These are phyloP conservation scores for Pegoplata infirma DNA, from an alignment of 2,888 invertebrate genomes.

Conservation along the genomic window DNA sequence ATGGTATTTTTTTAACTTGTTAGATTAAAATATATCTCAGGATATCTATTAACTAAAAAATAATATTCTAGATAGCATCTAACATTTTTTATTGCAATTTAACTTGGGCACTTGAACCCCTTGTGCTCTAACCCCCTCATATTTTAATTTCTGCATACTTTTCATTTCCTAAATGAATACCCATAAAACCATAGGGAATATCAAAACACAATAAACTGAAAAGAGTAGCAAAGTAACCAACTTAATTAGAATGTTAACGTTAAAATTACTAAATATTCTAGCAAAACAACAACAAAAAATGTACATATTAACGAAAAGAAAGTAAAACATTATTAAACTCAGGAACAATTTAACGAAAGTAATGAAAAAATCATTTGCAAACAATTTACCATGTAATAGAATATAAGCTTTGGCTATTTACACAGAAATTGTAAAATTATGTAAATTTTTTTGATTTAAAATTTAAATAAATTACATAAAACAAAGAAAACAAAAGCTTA, in stretches of 20 bases:
- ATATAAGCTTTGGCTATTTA: constrained; percentile 4
- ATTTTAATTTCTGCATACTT: too few relatives aligned
- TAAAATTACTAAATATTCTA: not conserved
- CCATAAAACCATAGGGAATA: not conserved
- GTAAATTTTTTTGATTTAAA: constrained; percentile 13
- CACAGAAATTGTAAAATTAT: constrained; percentile 26
- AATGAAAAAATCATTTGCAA: constrained; percentile 8
- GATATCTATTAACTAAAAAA: too few relatives aligned
- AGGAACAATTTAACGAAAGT: not conserved
- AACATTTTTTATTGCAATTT: too few relatives aligned
- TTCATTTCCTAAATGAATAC: too few relatives aligned
- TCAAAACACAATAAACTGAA: not conserved
- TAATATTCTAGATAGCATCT: too few relatives aligned
- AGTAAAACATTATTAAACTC: not conserved
- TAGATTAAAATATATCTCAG: too few relatives aligned
- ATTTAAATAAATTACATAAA: constrained; percentile 9
- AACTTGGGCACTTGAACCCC: too few relatives aligned
- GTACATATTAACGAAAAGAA: not conserved
- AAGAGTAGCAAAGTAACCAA: constrained; percentile 18
- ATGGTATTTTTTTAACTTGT: too few relatives aligned
- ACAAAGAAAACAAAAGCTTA: too few relatives aligned
- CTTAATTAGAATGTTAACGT: constrained; percentile 41
- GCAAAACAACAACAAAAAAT: not conserved
- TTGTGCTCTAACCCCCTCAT: too few relatives aligned
- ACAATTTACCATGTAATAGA: too few relatives aligned